Conservation (phyloP, 2,113 vertebrate species). For the Cnemophilus loriae region DNA sequence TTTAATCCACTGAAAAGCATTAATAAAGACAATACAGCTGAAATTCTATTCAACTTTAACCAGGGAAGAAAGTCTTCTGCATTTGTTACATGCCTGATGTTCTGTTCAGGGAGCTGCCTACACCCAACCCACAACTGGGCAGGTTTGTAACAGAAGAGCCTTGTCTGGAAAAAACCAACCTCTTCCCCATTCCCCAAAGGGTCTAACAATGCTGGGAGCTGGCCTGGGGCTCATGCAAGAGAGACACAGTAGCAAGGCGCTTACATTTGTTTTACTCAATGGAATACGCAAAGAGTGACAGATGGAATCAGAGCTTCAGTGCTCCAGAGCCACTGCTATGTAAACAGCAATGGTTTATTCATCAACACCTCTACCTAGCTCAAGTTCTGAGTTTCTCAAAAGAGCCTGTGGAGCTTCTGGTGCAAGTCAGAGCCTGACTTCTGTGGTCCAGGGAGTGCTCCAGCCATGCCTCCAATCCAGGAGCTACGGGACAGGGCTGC, state of each 20-base stretch:
- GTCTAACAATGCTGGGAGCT: background rate
- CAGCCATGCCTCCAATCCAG: background rate
- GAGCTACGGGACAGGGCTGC: background rate
- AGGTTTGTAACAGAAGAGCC: background rate
- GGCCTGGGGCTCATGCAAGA: background rate
- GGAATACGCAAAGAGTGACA: background rate
- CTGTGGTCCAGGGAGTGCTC: background rate
- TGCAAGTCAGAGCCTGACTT: background rate
- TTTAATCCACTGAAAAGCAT: background rate
- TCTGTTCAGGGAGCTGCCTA: background rate
- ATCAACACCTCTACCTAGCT: background rate
- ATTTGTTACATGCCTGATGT: accelerated
- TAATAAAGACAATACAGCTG: background rate
- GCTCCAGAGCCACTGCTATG: background rate
- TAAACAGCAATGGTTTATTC: background rate
- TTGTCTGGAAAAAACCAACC: background rate
- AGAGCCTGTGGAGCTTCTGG: background rate
- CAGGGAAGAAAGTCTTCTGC: background rate
- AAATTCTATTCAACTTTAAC: background rate
- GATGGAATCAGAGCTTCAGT: background rate
- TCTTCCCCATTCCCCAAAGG: background rate
- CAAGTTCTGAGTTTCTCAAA: background rate
- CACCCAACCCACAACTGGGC: background rate
- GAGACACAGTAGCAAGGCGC: accelerated
- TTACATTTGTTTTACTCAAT: background rate